Evolutionary conservation across 1,140 invertebrate species (phyloP), one percentile per base, ranked within the genome.

Genomic region (Drosophila burlai): DNA sequence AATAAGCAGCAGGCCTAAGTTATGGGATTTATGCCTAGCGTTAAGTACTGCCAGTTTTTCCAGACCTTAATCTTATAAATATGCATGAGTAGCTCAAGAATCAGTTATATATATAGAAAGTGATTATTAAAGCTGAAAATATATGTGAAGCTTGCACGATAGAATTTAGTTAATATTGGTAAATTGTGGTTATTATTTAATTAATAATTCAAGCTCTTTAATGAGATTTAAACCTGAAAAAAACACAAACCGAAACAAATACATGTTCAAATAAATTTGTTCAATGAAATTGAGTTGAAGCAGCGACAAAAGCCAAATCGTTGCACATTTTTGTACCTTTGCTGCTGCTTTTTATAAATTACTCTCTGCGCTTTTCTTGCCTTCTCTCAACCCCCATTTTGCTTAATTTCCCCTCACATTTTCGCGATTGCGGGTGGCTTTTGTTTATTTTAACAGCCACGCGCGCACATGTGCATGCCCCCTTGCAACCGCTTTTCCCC

Each of bases 391-490:
- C 29, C 29, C 29, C 29, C 29, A 8, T 9, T 16, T 42, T 43
- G 38, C 31, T 73, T 36, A 31, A 45, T 45, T 67, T 29, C 15
- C 21, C 24, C 24, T 34, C 8, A 29, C 21, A 52, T 49, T 38
- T 68, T 21, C 26, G 24, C 71, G 71, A 64, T 68, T 64, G 83
- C 72, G 80, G 72, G 59, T 73, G 74, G 45, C 42, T 58, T 60
- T 72, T 86, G 76, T 87, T 86, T 86, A 55, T 61, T 87, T 86
- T 86, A 83, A 79, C 63, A 61, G 83, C 83, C 80, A 86, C 83
- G 83, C 64, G 83, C 76, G 63, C 71, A 60, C 63, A 76, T 80
- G 75, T 80, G 43, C 42, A 2, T n/a, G 29, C 11, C n/a, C 36
- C 4, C 45, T 29, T 43, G n/a, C 15, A 10, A 26, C 15, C 18